Evolutionary conservation across 2,888 invertebrate genomes (phyloP).

Genomic region (Eustalomyia histrio): DNA sequence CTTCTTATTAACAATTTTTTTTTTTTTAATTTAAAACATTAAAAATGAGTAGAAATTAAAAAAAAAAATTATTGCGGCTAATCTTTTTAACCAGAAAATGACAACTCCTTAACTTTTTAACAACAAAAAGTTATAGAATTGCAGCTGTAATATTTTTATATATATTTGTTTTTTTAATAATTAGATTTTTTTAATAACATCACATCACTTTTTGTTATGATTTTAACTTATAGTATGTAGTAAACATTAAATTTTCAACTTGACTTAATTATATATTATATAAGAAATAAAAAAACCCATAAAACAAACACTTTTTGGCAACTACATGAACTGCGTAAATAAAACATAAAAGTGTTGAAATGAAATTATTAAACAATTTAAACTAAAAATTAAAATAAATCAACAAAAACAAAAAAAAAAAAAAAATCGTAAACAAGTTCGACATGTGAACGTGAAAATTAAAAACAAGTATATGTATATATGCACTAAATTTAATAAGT

Average conservation of each 20-base stretch:
- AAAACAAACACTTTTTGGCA: neutral
- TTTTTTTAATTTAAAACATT: too few relatives aligned
- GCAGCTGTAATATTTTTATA: too few relatives aligned
- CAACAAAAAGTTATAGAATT: too few relatives aligned
- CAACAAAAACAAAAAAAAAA: constrained; percentile 18
- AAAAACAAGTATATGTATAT: neutral
- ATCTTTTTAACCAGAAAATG: too few relatives aligned
- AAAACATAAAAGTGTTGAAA: constrained; percentile 4
- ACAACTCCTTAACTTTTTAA: too few relatives aligned
- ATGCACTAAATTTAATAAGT: neutral
- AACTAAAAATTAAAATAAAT: neutral
- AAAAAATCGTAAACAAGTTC: constrained; percentile 36
- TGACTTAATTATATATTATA: neutral
- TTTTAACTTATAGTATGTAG: too few relatives aligned
- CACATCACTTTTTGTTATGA: too few relatives aligned
- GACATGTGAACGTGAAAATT: constrained; percentile 24
- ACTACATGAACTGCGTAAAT: neutral
- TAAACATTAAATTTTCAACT: neutral
- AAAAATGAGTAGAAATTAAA: too few relatives aligned
- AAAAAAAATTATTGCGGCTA: too few relatives aligned
- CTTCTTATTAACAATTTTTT: too few relatives aligned
- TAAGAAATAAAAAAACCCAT: neutral
- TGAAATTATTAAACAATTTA: neutral
- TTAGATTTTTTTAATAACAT: too few relatives aligned
- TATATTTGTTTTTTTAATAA: too few relatives aligned